Conservation (phyloP, 2,113 vertebrate species). For the mouse (Mus musculus) region DNA sequence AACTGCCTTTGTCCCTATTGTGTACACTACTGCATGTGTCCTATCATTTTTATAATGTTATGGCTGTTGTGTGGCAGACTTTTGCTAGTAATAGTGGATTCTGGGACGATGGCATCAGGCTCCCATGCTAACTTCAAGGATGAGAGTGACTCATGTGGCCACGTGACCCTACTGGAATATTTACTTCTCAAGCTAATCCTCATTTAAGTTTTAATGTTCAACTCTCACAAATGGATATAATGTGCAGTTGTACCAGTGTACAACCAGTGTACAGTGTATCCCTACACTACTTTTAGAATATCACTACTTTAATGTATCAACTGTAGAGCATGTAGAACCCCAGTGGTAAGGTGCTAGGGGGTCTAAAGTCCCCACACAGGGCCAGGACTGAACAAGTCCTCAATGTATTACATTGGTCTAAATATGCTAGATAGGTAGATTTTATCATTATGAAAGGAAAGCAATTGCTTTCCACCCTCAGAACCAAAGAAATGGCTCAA, state of each 20-base stretch:
- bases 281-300: too few species aligned
- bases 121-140: neutral
- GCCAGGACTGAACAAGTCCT: neutral
- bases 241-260: neutral
- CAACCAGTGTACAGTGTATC: too few species aligned
- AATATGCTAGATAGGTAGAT: neutral
- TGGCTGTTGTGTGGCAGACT: neutral
- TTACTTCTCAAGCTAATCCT: slow-evolving; percentile 24
- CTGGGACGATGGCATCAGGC: neutral
- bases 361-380: too few species aligned
- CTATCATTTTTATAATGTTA: neutral
- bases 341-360: neutral
- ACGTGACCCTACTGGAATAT: neutral
- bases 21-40: too few species aligned
- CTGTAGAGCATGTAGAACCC: neutral
- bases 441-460: neutral
- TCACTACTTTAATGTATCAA: neutral
- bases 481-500: neutral
- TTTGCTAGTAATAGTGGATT: neutral
- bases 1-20: neutral
- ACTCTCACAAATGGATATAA: neutral
- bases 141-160: neutral
- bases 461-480: neutral
- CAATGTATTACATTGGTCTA: neutral
- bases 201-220: neutral